These are phyloP conservation scores for Laspeyria flexula DNA, from an alignment of 2,888 invertebrate species.

Conservation along the genomic window DNA sequence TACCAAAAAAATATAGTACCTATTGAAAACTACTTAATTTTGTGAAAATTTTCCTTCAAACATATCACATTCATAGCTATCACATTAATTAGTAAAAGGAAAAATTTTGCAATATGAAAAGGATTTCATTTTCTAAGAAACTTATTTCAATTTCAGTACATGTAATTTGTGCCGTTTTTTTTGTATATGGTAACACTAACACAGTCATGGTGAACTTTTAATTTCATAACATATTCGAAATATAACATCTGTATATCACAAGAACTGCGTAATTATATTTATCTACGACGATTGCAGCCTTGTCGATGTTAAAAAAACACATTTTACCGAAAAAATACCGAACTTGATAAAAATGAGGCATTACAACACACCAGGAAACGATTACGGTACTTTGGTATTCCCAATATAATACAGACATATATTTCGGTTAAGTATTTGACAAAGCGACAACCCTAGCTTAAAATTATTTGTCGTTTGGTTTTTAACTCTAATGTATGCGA, in stretches of 20 bases:
- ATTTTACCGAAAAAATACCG: neutral
- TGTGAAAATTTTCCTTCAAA: conserved; percentile 23
- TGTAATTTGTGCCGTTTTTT: neutral
- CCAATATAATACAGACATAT: neutral
- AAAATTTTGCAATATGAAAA: too few species aligned
- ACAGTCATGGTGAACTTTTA: neutral
- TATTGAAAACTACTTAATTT: conserved; percentile 10
- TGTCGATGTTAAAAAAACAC: conserved; percentile 15
- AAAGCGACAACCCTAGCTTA: conserved; percentile 36
- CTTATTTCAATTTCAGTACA: too few species aligned
- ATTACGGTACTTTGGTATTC: conserved; percentile 29
- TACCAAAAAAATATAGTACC: neutral
- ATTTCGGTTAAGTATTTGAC: conserved; percentile 22
- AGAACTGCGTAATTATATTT: conserved; percentile 51
- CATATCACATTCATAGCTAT: conserved; percentile 36
- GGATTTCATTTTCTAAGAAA: too few species aligned
- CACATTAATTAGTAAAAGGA: conserved; percentile 25
- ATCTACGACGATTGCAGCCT: conserved; percentile 44
- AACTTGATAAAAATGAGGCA: neutral
- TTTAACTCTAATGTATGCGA: conserved; percentile 19
- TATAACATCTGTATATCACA: conserved; percentile 55
- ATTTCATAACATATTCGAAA: conserved; percentile 33
- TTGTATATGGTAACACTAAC: conserved; percentile 6
- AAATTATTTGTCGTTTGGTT: conserved; percentile 33
- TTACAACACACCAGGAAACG: neutral